Base-by-base conservation (phyloP, 2,113 vertebrate genomes). In the Carollia perspicillata region DNA sequence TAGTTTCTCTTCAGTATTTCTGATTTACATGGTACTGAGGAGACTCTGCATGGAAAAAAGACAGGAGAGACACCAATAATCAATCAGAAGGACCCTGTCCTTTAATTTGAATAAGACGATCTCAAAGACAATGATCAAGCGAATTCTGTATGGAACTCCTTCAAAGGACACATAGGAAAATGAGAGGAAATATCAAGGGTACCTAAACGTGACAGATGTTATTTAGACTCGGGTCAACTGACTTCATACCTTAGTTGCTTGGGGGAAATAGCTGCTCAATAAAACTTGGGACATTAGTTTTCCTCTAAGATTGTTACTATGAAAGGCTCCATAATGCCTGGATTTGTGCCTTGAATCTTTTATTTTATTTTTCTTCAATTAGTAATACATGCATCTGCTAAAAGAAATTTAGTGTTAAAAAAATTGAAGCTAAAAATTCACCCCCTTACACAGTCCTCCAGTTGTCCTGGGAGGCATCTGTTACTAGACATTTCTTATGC, bases 101-200 rank as follows among this genome's bases (percentile, higher is more conserved):
- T 94, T 65, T 94, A 42, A 47, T 42, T 84, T 92, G 77, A 90
- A 77, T 80, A 58, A 90, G 33, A 74, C 30, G n/a, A 51, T 42
- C 66, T 80, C 60, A n/a, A 84, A 85, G 37, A 77, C 42, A 84
- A n/a, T 44, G 30, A 77, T 60, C 33, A 44, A 84, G 8, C 58
- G 49, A 33, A 65, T 20, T 90, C 58, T 90, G 5, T 3, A 33
- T 58, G 8, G 28, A 75, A 58, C 22, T 81, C 33, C 49, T 89
- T 92, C 23, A 90, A 69, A 87, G 6, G 16, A 49, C 9, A 55
- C 55, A 10, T 30, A 20, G 49, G 40, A 37, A 90, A 94, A 89
- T 81, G 18, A 42, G 49, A 88, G 3, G 20, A 53, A 72, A 65
- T 60, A 77, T 66, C 33, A 58, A 53, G 47, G 20, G 37, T 42